phyloP scores from a whole-genome alignment of 2,797 vertebrate species.

The Rhabdomys pumilio region DNA sequence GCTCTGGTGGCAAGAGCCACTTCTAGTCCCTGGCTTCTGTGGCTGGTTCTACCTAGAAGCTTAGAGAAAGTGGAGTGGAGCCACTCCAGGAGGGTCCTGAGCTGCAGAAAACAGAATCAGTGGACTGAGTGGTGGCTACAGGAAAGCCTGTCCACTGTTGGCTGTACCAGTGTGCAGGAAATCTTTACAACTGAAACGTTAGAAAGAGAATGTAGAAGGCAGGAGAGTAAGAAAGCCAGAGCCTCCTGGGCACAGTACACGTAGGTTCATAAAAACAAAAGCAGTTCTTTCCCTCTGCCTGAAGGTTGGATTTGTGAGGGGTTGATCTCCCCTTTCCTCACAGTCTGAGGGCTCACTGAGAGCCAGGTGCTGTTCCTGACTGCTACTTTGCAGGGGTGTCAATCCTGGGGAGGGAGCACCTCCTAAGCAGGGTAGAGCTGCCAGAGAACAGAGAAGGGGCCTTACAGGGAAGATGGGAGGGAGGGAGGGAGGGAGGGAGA shows the following conservation, averaged over 20 bases:
- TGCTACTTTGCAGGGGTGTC: background rate
- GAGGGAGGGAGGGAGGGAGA: background rate
- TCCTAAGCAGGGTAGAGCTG: background rate
- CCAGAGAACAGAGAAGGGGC: background rate
- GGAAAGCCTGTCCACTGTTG: background rate
- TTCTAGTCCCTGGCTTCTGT: background rate
- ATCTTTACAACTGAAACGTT: slow-evolving; percentile 20
- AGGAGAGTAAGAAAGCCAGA: background rate
- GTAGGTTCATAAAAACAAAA: background rate
- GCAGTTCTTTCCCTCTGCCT: background rate
- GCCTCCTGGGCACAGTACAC: background rate
- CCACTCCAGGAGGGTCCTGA: background rate
- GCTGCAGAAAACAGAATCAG: background rate
- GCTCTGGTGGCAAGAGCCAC: background rate
- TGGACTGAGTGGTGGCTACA: background rate
- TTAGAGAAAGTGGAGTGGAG: background rate
- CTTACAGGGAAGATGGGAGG: background rate
- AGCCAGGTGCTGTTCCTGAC: background rate
- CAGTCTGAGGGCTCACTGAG: background rate
- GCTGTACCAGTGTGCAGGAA: slow-evolving; percentile 19
- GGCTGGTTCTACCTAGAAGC: background rate
- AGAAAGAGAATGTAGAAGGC: background rate
- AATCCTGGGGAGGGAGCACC: background rate
- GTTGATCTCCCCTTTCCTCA: background rate
- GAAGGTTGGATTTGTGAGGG: background rate